Evolutionary conservation across 2,888 invertebrate species (phyloP), one percentile per base, ranked within the genome.

Genomic region (Stomorhina lunata): DNA sequence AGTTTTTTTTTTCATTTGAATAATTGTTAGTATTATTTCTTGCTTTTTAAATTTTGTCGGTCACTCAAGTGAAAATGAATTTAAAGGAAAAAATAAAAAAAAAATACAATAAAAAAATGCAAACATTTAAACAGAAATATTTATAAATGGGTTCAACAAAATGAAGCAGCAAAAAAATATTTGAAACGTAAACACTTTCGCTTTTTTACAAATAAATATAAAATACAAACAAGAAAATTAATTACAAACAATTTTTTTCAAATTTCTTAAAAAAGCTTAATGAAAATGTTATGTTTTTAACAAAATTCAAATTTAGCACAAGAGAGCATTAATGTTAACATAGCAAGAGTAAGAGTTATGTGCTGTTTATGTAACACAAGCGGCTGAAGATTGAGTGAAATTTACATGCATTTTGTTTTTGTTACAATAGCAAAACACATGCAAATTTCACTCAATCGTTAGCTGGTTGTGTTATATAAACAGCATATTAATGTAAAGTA

Each of bases 11-110:
- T 37, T 50, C 29, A 32, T 59, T 22, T 12, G 34, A 76, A 59
- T 59, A 29, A 63, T 61, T 69, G 9, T 34, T n/a, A n/a, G n/a
- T n/a, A n/a, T n/a, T n/a, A 50, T 77, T 69, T 69, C 61, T 69
- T 69, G 34, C n/a, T 45, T 69, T 63, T 27, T 43, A 17, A 43
- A 12, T 32, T 55, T 71, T 78, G 63, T 63, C 34, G 77, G 69
- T 34, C 69, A 55, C 45, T 63, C 53, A 63, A 78, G 69, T 63
- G 61, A 78, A 69, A 69, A 63, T 63, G 61, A n/a, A 50, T 76
- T 59, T 59, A 69, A 59, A 66, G 76, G 27, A 40, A 40, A 32
- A 43, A 72, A 48, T 15, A 29, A 32, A 55, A 69, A 40, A 34
- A 9, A 5, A 9, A n/a, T n/a, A n/a, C n/a, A n/a, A n/a, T n/a